Base-by-base conservation (phyloP, 2,113 vertebrate species). In the Notothenia rossii region DNA sequence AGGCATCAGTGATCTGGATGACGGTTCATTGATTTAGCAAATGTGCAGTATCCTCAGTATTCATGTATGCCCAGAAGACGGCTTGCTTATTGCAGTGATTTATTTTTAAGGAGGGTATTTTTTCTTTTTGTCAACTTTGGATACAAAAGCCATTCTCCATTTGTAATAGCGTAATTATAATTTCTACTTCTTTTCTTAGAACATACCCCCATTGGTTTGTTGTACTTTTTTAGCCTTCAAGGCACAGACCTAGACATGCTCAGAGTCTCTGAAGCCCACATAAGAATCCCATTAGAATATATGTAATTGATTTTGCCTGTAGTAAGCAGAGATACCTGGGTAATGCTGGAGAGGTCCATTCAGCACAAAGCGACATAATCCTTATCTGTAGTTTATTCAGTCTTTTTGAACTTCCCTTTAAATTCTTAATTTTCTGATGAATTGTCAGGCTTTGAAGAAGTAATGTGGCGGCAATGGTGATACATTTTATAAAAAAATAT, bases 201-300 rank as follows among this genome's bases (percentile, higher is more conserved):
- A 58, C 40, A 1, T 46, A 17, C 18, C 60, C 17, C 18, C 9
- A 1, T 18, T 64, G 63, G 66, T 77, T 77, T 75, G 70, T 55
- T 86, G 64, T 51, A 81, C 50, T 54, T 54, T 66, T 67, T 9
- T 22, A 45, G 10, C 46, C 58, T 61, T 33, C 29, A 18, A 79
- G 70, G 75, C 60, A 62, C 12, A 48, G 11, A 29, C 40, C 64
- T 33, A 43, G 53, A 79, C 64, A 62, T 63, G 54, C 76, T 64
- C 50, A 75, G 45, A 83, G 65, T 67, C 49, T 67, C 13, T 58
- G 46, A 79, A 62, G 69, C 50, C 59, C 67, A 77, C 29, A 54
- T 80, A 51, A 73, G 81, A 79, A 70, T 63, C 40, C 36, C 43
- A 84, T 75, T 85, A 60, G 65, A 66, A 71, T 79, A 82, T 51